These are phyloP conservation scores for Notospermus geniculatus DNA, from an alignment of 1,140 invertebrate species.

Conservation along the genomic window DNA sequence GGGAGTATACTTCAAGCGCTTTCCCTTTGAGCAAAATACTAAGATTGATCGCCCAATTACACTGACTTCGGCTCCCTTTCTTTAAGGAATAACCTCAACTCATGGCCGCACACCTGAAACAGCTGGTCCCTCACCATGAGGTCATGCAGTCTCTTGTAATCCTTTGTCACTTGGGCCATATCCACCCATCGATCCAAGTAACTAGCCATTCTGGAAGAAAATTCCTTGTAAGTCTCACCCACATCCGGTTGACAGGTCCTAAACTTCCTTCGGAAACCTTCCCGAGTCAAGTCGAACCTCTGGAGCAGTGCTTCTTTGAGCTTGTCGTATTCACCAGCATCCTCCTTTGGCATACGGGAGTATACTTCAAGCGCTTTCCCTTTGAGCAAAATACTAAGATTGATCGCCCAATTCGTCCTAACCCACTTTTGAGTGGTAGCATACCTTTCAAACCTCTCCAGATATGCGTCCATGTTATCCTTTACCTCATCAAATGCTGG, in stretches of 20 bases:
- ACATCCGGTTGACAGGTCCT: constrained; percentile 13
- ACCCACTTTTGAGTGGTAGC: constrained; percentile 16
- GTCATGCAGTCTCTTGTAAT: neutral
- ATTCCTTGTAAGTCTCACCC: no score
- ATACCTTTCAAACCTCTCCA: constrained; percentile 22
- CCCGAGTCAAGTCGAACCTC: constrained; percentile 23
- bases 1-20: constrained; percentile 26
- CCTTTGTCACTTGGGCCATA: neutral
- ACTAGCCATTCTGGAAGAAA: no score
- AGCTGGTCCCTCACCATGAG: constrained; percentile 2
- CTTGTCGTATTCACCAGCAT: constrained; percentile 20
- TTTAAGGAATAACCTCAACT: no score
- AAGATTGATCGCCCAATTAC: no score
- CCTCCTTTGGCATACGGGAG: constrained; percentile 16
- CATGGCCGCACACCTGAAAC: neutral
- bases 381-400: constrained; percentile 22
- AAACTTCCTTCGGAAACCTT: constrained; percentile 20
- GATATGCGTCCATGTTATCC: constrained; percentile 26
- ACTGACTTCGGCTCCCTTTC: neutral
- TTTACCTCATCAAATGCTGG: constrained; percentile 22
- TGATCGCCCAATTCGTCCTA: constrained; percentile 12
- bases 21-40: constrained; percentile 25
- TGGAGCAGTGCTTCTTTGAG: constrained; percentile 26
- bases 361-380: constrained; percentile 27
- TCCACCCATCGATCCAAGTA: neutral